A percentile compares a stretch with the other conserved stretches of the same genome.
Conservation (phyloP, 2,888 invertebrate genomes). For the Hydroisotoma schaefferi region DNA sequence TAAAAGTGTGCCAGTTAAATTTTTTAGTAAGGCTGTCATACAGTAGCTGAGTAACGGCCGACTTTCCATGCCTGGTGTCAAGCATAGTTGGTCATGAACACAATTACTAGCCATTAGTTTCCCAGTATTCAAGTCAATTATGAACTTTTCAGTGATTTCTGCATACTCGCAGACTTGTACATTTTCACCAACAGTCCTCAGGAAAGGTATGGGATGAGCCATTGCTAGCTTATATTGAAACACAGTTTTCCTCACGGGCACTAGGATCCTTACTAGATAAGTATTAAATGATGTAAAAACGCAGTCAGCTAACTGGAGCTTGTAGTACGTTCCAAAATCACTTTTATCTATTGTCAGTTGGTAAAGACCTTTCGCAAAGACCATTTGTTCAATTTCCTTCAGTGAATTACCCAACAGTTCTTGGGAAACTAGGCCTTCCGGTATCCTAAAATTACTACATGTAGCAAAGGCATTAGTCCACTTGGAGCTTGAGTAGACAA, state of each 20-base stretch:
- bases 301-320: constrained; percentile 27
- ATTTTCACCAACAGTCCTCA: constrained; percentile 2
- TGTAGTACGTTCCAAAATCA: constrained; percentile 25
- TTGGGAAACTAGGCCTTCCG: constrained; percentile 14
- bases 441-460: constrained; percentile 23
- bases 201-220: constrained; percentile 19
- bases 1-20: constrained; percentile 12
- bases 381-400: constrained; percentile 9
- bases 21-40: constrained; percentile 9
- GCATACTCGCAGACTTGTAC: constrained; percentile 2
- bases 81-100: constrained; percentile 17
- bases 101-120: constrained; percentile 10
- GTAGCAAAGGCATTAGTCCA: constrained; percentile 24
- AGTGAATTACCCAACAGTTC: constrained; percentile 5
- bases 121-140: neutral
- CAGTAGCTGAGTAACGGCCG: constrained; percentile 14
- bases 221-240: constrained; percentile 10
- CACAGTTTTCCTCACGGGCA: constrained; percentile 20
- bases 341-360: constrained; percentile 17
- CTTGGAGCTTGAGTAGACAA: constrained; percentile 9
- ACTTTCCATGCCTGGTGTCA: constrained; percentile 20
- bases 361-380: constrained; percentile 5
- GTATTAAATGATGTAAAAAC: constrained; percentile 16
- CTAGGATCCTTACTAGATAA: constrained; percentile 25
- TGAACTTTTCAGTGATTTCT: neutral